Evolutionary conservation across 1,140 invertebrate species (phyloP).

Genomic region (Callitettix versicolor): DNA sequence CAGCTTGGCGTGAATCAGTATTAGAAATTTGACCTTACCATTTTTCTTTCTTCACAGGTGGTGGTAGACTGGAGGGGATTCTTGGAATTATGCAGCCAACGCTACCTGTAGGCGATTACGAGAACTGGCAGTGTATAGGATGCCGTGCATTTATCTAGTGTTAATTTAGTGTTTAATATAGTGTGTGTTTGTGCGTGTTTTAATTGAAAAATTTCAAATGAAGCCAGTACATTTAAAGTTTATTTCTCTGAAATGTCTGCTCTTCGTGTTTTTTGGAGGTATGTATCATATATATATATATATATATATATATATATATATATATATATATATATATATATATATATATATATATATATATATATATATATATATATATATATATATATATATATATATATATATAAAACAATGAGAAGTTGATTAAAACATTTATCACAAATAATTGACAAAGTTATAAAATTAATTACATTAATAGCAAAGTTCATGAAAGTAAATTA

Average conservation of each 20-base stretch:
- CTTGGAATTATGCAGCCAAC: no score
- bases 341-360: not conserved
- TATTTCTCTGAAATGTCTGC: conserved; percentile 12
- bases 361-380: not conserved
- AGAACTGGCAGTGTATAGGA: no score
- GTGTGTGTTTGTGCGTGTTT: no score
- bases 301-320: not conserved
- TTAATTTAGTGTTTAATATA: no score
- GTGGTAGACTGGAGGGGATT: no score
- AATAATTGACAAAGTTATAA: not conserved
- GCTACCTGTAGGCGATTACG: no score
- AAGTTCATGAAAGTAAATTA: no score
- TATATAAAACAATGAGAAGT: not conserved
- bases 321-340: not conserved
- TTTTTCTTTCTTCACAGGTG: no score
- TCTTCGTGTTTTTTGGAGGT: conserved; percentile 15
- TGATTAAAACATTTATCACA: not conserved
- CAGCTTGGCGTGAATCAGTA: no score
- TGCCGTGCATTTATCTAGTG: no score
- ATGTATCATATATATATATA: not conserved
- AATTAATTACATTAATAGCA: no score
- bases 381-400: not conserved
- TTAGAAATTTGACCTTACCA: no score
- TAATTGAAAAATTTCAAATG: not conserved
- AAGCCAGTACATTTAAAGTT: not conserved